phyloP scores from a whole-genome alignment of 2,113 vertebrate species.

The Alosa alosa region DNA sequence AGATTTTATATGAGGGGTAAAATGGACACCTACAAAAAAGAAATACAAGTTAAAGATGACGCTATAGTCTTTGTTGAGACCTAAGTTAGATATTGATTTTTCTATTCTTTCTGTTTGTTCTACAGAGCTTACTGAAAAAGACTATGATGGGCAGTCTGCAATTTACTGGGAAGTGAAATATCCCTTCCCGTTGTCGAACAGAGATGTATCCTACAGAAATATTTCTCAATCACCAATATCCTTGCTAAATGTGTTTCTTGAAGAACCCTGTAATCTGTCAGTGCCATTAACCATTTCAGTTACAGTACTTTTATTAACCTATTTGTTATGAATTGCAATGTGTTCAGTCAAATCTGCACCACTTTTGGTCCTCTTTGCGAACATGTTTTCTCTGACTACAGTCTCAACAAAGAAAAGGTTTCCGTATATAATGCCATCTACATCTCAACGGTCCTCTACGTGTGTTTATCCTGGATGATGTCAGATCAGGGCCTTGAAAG shows the following conservation, averaged over 20 bases:
- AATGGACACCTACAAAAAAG: neutral
- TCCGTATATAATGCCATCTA: too few relatives aligned
- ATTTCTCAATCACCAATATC: neutral
- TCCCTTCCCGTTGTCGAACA: conserved; percentile 85
- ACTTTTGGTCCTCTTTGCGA: too few relatives aligned
- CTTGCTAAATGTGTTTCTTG: conserved; percentile 8
- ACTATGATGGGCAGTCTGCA: conserved; percentile 66
- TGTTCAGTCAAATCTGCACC: too few relatives aligned
- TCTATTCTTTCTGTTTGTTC: conserved; percentile 10
- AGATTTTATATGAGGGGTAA: neutral
- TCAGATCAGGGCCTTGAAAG: too few relatives aligned
- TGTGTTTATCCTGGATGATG: too few relatives aligned
- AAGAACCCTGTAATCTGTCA: neutral
- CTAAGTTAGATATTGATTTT: neutral
- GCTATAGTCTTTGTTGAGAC: neutral
- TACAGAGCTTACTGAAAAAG: conserved; percentile 73
- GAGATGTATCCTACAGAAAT: conserved; percentile 87
- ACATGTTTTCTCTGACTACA: too few relatives aligned
- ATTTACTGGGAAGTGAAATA: conserved; percentile 95
- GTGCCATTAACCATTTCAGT: neutral
- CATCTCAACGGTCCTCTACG: too few relatives aligned
- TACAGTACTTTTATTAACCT: neutral
- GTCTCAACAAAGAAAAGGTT: too few relatives aligned
- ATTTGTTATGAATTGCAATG: neutral
- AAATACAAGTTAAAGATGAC: neutral